Conservation (phyloP, 2,888 invertebrate genomes). For the Latheticus oryzae region DNA sequence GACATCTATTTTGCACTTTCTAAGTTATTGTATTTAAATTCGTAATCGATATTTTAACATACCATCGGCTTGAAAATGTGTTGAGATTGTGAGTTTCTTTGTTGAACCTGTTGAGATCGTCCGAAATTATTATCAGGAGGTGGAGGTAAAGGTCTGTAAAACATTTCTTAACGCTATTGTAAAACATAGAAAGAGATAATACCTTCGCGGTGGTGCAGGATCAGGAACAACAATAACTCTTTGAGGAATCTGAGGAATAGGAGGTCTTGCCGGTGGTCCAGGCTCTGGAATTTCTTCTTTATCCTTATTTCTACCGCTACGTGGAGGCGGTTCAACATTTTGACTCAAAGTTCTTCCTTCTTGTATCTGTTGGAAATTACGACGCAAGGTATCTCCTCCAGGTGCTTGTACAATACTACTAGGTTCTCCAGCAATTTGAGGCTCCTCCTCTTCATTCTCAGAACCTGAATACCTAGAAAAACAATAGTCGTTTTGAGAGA, state of each 20-base stretch:
- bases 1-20: too few relatives aligned
- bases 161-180: too few relatives aligned
- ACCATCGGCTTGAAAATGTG: conserved; percentile 92
- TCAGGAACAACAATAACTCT: conserved; percentile 93
- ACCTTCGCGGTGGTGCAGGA: conserved; percentile 75
- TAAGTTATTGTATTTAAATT: too few relatives aligned
- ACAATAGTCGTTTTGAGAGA: too few relatives aligned
- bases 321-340: conserved; percentile 70
- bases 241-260: conserved; percentile 86
- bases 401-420: conserved; percentile 92
- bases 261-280: conserved; percentile 88
- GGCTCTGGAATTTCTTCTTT: conserved; percentile 81
- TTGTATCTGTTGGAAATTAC: conserved; percentile 99
- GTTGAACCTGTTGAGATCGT: conserved; percentile 67
- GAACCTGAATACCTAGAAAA: conserved; percentile 88
- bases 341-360: conserved; percentile 76
- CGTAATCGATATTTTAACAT: conserved; percentile 56
- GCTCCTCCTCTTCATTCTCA: conserved; percentile 97
- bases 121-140: conserved; percentile 77
- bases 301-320: conserved; percentile 65
- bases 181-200: too few relatives aligned
- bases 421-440: conserved; percentile 91
- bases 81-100: conserved; percentile 84
- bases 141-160: conserved; percentile 81
- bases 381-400: conserved; percentile 93